These are phyloP conservation scores for Anoplolepis gracilipes DNA, from an alignment of 1,140 invertebrate genomes.

Conservation along the genomic window DNA sequence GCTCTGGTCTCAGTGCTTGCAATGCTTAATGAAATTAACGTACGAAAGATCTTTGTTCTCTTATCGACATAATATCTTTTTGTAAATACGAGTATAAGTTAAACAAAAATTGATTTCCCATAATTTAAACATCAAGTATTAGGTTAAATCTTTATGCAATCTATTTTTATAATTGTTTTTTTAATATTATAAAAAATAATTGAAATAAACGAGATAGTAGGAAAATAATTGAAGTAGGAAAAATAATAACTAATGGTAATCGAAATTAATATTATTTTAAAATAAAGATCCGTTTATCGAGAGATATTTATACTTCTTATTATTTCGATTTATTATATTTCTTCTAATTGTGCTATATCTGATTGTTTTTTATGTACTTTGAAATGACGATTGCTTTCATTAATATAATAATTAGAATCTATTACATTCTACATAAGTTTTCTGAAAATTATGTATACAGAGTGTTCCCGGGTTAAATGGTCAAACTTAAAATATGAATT, in stretches of 20 bases:
- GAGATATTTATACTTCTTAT: neutral
- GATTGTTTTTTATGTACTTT: too few relatives aligned
- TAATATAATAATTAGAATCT: conserved; percentile 18
- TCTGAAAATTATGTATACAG: neutral
- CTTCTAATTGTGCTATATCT: neutral
- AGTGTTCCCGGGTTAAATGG: too few relatives aligned
- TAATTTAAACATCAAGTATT: too few relatives aligned
- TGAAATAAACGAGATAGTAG: too few relatives aligned
- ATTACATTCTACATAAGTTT: neutral
- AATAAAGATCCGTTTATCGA: neutral
- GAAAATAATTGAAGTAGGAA: too few relatives aligned
- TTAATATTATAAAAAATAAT: neutral
- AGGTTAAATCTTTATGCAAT: neutral
- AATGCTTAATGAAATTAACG: conserved; percentile 31
- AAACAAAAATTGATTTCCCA: neutral
- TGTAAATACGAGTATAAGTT: neutral
- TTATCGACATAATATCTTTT: neutral
- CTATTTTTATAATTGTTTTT: neutral
- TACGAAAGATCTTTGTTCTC: neutral
- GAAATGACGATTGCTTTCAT: neutral
- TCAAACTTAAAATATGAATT: too few relatives aligned
- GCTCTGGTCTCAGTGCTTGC: neutral
- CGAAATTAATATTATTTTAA: neutral
- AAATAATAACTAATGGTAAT: neutral
- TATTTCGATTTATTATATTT: neutral